Percentiles rank a stretch among this genome's conserved stretches.
phyloP scores from a whole-genome alignment of 2,797 vertebrate species.

The Podarcis lilfordi region DNA sequence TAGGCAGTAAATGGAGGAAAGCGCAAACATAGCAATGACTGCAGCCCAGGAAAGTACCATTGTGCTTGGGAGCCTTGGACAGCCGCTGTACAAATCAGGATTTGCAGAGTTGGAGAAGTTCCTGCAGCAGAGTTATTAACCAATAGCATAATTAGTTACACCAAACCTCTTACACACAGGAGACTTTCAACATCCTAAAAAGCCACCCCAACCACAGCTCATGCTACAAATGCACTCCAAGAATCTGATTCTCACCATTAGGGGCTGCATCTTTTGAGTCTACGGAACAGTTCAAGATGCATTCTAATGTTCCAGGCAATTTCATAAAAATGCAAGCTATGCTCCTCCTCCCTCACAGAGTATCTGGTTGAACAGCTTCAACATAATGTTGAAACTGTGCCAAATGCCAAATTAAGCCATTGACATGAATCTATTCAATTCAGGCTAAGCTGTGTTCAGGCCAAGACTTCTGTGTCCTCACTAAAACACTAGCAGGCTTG shows the following conservation, averaged over 20 bases:
- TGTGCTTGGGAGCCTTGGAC: constrained; percentile 38
- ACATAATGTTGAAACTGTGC: constrained; percentile 7
- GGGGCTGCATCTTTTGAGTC: constrained; percentile 24
- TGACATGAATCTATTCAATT: neutral
- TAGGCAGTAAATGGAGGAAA: constrained; percentile 79
- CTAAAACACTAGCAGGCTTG: constrained; percentile 34
- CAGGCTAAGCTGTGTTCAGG: constrained; percentile 19
- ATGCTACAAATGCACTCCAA: constrained; percentile 11
- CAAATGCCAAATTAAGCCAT: constrained; percentile 21
- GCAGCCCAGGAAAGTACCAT: constrained; percentile 63
- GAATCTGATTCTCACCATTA: constrained; percentile 17
- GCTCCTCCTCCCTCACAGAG: neutral
- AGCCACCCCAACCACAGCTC: neutral
- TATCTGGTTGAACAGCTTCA: constrained; percentile 2
- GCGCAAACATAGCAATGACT: constrained; percentile 55
- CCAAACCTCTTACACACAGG: neutral
- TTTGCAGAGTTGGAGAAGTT: constrained; percentile 54
- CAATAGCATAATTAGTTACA: constrained; percentile 32
- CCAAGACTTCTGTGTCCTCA: constrained; percentile 33
- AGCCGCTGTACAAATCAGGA: constrained; percentile 45
- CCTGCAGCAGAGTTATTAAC: constrained; percentile 43
- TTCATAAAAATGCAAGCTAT: constrained; percentile 2
- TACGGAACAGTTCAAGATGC: neutral
- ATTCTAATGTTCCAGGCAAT: constrained; percentile 8
- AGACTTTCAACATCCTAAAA: constrained; percentile 13